phyloP scores from a whole-genome alignment of 2,888 invertebrate genomes.

The Drosophila prolongata region DNA sequence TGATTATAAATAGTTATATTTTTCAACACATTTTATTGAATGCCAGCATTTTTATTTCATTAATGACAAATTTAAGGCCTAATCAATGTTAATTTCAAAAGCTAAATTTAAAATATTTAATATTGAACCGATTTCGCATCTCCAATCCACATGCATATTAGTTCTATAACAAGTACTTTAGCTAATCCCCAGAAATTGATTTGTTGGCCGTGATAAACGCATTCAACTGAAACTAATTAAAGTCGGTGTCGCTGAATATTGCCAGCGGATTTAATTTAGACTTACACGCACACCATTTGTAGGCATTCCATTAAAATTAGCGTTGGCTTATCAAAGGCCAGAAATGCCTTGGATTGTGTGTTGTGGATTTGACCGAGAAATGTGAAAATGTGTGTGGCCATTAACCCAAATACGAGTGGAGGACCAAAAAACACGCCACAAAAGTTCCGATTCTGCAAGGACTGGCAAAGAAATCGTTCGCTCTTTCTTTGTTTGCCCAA shows the following conservation, averaged over 20 bases:
- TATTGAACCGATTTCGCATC: not conserved
- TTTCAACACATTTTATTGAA: too few relatives aligned
- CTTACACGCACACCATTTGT: not conserved
- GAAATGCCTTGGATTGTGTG: constrained; percentile 2
- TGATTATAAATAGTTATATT: too few relatives aligned
- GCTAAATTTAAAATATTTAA: too few relatives aligned
- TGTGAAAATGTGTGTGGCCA: constrained; percentile 15
- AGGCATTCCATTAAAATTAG: not conserved
- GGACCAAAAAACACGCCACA: constrained; percentile 21
- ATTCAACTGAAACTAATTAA: constrained; percentile 64
- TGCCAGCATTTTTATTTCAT: too few relatives aligned
- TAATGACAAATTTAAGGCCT: not conserved
- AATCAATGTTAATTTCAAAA: not conserved
- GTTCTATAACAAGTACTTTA: constrained; percentile 2
- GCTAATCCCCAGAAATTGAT: constrained; percentile 63
- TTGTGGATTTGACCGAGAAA: not conserved
- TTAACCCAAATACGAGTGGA: constrained; percentile 29
- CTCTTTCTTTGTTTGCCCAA: constrained; percentile 29
- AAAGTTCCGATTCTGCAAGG: constrained; percentile 8
- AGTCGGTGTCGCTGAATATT: constrained; percentile 20
- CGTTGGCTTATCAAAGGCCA: constrained; percentile 2
- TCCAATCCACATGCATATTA: not conserved
- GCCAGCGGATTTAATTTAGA: constrained; percentile 14
- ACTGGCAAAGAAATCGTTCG: constrained; percentile 25
- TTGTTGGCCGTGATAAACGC: constrained; percentile 55